Base-by-base conservation (phyloP, 1,140 invertebrate genomes). In the Heliconius nattereri region DNA sequence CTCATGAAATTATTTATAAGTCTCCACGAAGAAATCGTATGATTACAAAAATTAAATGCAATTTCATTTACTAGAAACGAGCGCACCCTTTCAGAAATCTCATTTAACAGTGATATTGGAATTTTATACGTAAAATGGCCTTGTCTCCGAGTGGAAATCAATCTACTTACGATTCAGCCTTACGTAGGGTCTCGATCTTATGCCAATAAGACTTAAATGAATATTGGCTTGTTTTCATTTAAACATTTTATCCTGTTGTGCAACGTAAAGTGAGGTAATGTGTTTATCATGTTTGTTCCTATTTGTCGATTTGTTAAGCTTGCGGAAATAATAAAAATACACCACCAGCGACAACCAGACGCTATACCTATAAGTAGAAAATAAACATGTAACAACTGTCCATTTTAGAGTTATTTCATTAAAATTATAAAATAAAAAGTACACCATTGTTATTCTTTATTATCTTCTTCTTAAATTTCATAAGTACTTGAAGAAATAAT, bases 31-130 rank as follows among this genome's bases (percentile, higher is more conserved):
- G 23, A 66, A 26, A 26, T 3, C 3, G n/a, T 26, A 66, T 23
- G 81, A 86, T 86, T 81, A 72, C 54, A 72, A 78, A 81, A 90
- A 89, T 90, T 89, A 89, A 81, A 85, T 85, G 85, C 83, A 86
- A 88, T 89, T 87, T 86, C 85, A 87, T 75, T 75, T 57, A 75
- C 74, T 85, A 82, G 84, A 84, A 86, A 85, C 78, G 82, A 84
- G 81, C 76, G 83, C 80, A 80, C 35, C 54, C 32, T 72, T 73
- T 37, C 76, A 71, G 52, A 49, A 73, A 73, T 73, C 52, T 52
- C 49, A 78, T 78, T 78, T 73, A 78, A 78, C 71, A 72, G 23
- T 71, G 52, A 73, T 78, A 78, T 78, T 73, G 77, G 70, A 78
- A 78, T 49, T 60, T 74, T 78, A 40, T 78, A 70, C 54, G 35